Evolutionary conservation across 1,140 invertebrate species (phyloP), one percentile per base, ranked within the genome.

Genomic region (Wiebesia pumilae): DNA sequence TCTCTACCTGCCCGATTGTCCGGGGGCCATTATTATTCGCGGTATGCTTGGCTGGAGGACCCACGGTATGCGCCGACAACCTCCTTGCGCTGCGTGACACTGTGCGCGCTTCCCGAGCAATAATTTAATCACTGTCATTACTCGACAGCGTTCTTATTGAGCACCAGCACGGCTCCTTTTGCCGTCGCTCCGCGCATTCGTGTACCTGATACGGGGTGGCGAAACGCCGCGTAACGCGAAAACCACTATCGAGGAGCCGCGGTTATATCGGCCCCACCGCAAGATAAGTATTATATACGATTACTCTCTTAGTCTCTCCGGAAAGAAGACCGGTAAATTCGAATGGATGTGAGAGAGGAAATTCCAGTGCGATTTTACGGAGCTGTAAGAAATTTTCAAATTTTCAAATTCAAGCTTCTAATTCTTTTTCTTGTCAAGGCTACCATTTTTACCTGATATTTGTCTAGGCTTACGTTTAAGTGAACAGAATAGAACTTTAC

Each of bases 71-170:
- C 58, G 24, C 3, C 3, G 24, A 27, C 27, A 27, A 24, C 10
- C 21, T 62, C 24, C 58, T 62, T 27, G 24, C 3, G 16, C 43
- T 38, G 10, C 62, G 69, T 75, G 81, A 83, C 69, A 75, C 33
- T 82, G 81, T 40, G 81, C 73, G 35, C 67, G 83, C 78, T 78
- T n/a, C 47, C 40, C 77, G 89, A 90, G 89, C 89, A 85, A 90
- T 89, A 89, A 89, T 90, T 90, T 90, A 89, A 90, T 90, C 89
- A 90, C 88, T 90, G 90, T 90, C 88, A 87, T 89, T 79, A 77
- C 81, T 73, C 82, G 78, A 85, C 87, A 88, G 33, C 47, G 81
- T 43, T 58, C 51, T 47, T 47, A 47, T 47, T 47, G 43, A 47
- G 43, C 43, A 12, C 43, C 43, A 12, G 4, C 43, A 47, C 16